Evolutionary conservation across 2,797 vertebrate species (phyloP).

Genomic region (Enteromius trimaculatus): DNA sequence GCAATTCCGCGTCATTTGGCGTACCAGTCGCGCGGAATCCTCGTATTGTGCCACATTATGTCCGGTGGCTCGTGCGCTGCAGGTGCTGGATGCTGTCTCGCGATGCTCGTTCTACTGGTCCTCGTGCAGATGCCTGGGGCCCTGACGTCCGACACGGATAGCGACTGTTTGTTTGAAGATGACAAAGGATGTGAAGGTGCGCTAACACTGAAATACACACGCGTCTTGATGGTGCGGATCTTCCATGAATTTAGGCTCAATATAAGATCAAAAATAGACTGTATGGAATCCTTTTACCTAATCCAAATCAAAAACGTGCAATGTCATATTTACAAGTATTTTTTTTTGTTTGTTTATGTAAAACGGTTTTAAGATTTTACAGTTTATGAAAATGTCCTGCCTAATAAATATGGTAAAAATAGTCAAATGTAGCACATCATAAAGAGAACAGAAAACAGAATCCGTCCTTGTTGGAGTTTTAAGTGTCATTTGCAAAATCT

Average conservation of each 20-base stretch:
- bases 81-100: slow-evolving; percentile 4
- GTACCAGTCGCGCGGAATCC: neutral
- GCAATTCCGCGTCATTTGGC: neutral
- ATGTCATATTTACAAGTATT: neutral
- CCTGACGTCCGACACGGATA: neutral
- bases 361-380: neutral
- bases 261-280: neutral
- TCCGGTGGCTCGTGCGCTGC: slow-evolving; percentile 1
- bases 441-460: neutral
- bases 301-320: neutral
- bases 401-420: too few relatives aligned
- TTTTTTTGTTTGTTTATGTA: neutral
- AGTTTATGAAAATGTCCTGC: neutral
- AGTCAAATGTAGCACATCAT: neutral
- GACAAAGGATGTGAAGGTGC: slow-evolving; percentile 23
- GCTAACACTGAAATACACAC: neutral
- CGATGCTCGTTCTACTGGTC: slow-evolving; percentile 22
- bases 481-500: neutral
- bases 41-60: slow-evolving; percentile 11
- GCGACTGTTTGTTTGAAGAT: neutral
- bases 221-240: neutral
- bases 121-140: slow-evolving; percentile 6
- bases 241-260: too few relatives aligned
- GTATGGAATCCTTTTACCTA: neutral
- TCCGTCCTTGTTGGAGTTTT: neutral